Base-by-base conservation (phyloP, 2,797 vertebrate species). In the Megalops cyprinoides region DNA sequence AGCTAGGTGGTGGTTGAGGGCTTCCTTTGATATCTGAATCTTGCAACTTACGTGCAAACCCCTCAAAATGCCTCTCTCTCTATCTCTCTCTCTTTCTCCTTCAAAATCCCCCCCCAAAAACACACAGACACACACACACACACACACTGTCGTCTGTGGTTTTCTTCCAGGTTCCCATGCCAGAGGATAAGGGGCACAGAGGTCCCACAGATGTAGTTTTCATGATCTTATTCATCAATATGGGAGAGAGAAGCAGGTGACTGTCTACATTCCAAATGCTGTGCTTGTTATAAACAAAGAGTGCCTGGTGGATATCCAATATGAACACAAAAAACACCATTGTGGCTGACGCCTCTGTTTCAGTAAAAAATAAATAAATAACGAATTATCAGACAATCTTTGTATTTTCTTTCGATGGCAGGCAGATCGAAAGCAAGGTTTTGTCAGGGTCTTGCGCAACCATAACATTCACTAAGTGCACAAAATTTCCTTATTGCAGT, bases 31-130 rank as follows among this genome's bases (percentile, higher is more conserved):
- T 8, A 60, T 25, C 65, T 20, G n/a, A n/a, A n/a, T n/a, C n/a
- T n/a, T n/a, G n/a, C n/a, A n/a, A n/a, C n/a, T n/a, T n/a, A n/a
- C n/a, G n/a, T n/a, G n/a, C n/a, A n/a, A n/a, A n/a, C n/a, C n/a
- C n/a, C 87, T 85, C 65, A 25, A 88, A 89, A 91, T 88, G 90
- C 91, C 91, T 84, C 46, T 81, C 80, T 83, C n/a, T n/a, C n/a
- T n/a, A n/a, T n/a, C n/a, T n/a, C n/a, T n/a, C n/a, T n/a, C n/a
- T n/a, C n/a, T n/a, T n/a, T n/a, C n/a, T n/a, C n/a, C n/a, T n/a
- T n/a, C n/a, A n/a, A n/a, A n/a, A n/a, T n/a, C n/a, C n/a, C 85
- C 53, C 49, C 87, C 90, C 88, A 91, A 91, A 91, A 85, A 87
- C 87, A 90, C 92, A 92, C 89, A 69, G 91, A 82, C 86, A 82